Evolutionary conservation across 2,797 vertebrate species (phyloP), one percentile per base, ranked within the genome.

Genomic region (Anisognathus igniventris): DNA sequence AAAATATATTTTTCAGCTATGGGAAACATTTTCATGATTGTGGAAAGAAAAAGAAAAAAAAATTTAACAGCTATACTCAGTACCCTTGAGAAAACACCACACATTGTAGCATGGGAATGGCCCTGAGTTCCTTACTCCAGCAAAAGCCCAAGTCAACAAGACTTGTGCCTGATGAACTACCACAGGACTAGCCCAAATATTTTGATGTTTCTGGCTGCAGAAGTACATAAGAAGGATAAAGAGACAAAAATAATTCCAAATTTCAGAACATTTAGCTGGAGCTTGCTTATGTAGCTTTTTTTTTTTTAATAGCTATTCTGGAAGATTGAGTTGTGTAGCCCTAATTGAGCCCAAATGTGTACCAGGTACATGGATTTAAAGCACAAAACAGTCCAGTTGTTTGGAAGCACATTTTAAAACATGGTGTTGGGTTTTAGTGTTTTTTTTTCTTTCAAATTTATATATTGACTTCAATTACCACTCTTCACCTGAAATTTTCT

Each of bases 111-210:
- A 53, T 50, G 58, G 42, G 81, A 93, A 65, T 21, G 39, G 42
- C 42, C 31, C 35, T 23, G 39, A 79, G 11, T 37, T 93, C 53
- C 61, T 87, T 65, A 50, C 7, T 91, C 16, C 48, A 92, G 60
- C 61, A 92, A 87, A 71, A 85, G 23, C 30, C 40, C 66, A 74
- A 88, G 57, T 94, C 92, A 95, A 73, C 48, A 90, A 82, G 35
- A 2, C 12, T 84, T 60, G 12, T 71, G 27, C 60, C 71, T 77
- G 51, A 79, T 23, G 24, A 90, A 17, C 39, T 79, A 30, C 67
- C 48, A 64, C 24, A 61, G 45, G 39, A 84, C 68, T 68, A 25
- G 28, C 22, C 35, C 65, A 87, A 87, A 57, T 87, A 91, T 92
- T 93, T 76, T 89, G 14, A 71, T 72, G 3, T n/a, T 92, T 88